phyloP scores from a whole-genome alignment of 2,888 invertebrate genomes.

The Aspidiotus destructor region DNA sequence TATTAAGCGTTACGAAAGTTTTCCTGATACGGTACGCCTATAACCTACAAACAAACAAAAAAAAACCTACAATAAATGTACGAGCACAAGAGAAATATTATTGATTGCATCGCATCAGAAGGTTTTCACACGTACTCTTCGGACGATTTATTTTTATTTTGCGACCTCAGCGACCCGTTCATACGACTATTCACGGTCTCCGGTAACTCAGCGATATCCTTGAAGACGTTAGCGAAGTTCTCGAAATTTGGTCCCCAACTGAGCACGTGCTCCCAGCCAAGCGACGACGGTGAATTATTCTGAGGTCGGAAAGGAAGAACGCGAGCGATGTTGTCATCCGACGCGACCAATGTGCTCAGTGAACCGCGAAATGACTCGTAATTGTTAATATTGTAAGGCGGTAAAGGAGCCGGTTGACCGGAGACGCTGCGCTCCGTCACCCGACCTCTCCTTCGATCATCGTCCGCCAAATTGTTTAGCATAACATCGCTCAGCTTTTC shows the following conservation, averaged over 20 bases:
- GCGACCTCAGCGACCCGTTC: conserved; percentile 57
- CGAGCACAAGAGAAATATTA: background rate
- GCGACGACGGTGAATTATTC: conserved; percentile 68
- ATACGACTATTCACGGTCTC: conserved; percentile 67
- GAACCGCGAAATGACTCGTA: conserved; percentile 92
- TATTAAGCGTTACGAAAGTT: conserved; percentile 11
- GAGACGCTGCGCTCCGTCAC: conserved; percentile 23
- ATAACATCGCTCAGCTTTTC: conserved; percentile 60
- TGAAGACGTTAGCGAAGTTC: conserved; percentile 67
- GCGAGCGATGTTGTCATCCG: conserved; percentile 75
- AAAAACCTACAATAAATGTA: background rate
- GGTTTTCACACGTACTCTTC: conserved; percentile 35
- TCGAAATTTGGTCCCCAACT: conserved; percentile 87
- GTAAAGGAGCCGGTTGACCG: conserved; percentile 43
- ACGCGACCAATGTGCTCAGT: conserved; percentile 83
- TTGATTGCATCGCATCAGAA: background rate
- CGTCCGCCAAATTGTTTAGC: conserved; percentile 46
- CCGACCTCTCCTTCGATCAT: conserved; percentile 48
- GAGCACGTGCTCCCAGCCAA: conserved; percentile 88
- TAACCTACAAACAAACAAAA: background rate
- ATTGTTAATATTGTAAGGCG: conserved; percentile 73
- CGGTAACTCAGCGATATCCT: conserved; percentile 89
- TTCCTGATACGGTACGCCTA: conserved; percentile 3
- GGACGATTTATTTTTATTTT: conserved; percentile 31
- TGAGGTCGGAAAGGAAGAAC: conserved; percentile 70